A percentile compares a stretch with the other conserved stretches of the same genome.
Evolutionary conservation across 2,888 invertebrate species (phyloP).

Genomic region (Lypha dubia): DNA sequence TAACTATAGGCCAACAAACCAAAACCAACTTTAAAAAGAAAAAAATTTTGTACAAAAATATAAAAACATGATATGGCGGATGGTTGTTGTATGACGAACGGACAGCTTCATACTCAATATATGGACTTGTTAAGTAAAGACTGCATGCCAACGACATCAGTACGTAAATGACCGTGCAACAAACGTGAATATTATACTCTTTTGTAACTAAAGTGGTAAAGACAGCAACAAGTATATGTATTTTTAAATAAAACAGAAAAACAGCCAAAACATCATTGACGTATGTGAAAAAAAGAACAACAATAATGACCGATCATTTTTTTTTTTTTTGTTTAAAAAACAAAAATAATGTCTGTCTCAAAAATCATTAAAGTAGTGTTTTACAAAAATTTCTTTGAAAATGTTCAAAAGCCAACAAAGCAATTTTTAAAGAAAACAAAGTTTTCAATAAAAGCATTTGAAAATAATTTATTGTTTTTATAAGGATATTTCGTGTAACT

Average conservation of each 20-base stretch:
- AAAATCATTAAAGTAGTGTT: background rate
- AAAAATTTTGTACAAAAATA: constrained; percentile 26
- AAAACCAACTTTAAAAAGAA: constrained; percentile 30
- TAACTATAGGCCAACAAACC: constrained; percentile 56
- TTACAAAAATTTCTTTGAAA: constrained; percentile 1
- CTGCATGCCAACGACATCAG: constrained; percentile 71
- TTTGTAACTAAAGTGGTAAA: constrained; percentile 3
- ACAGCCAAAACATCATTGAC: background rate
- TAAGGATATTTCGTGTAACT: constrained; percentile 1
- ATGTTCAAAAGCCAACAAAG: background rate
- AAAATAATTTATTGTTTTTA: constrained; percentile 29
- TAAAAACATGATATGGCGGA: constrained; percentile 55
- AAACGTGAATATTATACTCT: constrained; percentile 51
- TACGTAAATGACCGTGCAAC: constrained; percentile 72
- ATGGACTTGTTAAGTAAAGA: constrained; percentile 67
- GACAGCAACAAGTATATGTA: constrained; percentile 25
- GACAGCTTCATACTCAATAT: constrained; percentile 62
- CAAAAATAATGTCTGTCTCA: constrained; percentile 2
- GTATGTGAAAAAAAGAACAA: constrained; percentile 11
- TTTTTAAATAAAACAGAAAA: background rate
- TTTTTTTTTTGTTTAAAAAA: constrained; percentile 9
- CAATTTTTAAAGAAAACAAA: constrained; percentile 18
- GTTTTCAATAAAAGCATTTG: background rate
- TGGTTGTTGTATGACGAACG: constrained; percentile 53
- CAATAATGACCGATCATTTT: constrained; percentile 18